A percentile compares a stretch with the other conserved stretches of the same genome.
phyloP scores from a whole-genome alignment of 1,140 invertebrate species.

The Protaetia brevitarsis region DNA sequence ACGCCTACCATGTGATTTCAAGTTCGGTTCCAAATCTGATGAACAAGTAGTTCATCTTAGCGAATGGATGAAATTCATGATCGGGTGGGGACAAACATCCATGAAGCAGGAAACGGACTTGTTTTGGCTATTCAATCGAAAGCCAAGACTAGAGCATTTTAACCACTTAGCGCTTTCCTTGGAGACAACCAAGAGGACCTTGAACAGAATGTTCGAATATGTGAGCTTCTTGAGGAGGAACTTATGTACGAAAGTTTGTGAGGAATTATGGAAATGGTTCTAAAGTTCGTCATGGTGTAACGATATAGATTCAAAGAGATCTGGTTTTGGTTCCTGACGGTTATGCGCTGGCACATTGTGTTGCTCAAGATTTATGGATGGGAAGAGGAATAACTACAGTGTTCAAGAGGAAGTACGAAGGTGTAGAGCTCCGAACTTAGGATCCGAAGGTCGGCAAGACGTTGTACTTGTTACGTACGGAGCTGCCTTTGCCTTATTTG shows the following conservation, averaged over 20 bases:
- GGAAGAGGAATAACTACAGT: not conserved
- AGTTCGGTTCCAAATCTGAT: not conserved
- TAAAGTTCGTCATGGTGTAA: not conserved
- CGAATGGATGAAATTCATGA: not conserved
- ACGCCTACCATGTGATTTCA: not conserved
- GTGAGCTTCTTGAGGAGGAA: not conserved
- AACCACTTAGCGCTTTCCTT: not conserved
- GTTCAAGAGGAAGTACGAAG: not conserved
- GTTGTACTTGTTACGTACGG: too few relatives aligned
- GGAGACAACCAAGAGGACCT: not conserved
- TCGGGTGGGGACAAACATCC: not conserved
- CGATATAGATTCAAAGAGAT: not conserved
- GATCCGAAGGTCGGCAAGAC: too few relatives aligned
- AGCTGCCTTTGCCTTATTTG: too few relatives aligned
- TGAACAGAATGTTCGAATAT: not conserved
- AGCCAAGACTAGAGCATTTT: not conserved
- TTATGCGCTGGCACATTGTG: not conserved
- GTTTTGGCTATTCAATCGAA: not conserved
- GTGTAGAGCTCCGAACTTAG: too few relatives aligned
- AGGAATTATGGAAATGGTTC: not conserved
- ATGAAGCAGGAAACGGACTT: not conserved
- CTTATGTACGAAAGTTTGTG: not conserved
- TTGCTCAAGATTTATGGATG: not conserved
- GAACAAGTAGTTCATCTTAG: not conserved
- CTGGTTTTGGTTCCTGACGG: not conserved